Conservation (phyloP, 2,797 vertebrate species). For the Sphenodon punctatus region DNA sequence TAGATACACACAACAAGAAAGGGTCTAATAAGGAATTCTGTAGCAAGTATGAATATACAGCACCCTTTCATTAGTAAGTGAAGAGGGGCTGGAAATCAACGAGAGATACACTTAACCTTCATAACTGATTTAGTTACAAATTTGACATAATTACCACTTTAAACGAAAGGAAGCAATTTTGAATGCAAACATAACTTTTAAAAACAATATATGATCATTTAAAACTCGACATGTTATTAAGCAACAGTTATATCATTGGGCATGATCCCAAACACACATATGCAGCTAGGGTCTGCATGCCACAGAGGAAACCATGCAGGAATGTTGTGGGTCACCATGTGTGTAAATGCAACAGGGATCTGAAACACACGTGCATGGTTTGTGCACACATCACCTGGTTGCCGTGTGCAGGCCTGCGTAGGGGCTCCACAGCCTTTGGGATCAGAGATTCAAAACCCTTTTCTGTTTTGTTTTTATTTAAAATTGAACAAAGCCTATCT, state of each 20-base stretch:
- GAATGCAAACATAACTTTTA: not conserved
- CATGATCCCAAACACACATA: no score
- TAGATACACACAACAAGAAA: not conserved
- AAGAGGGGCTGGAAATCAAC: constrained; percentile 52
- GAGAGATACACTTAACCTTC: constrained; percentile 58
- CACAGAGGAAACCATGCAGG: no score
- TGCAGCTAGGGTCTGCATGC: no score
- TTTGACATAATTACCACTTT: constrained; percentile 33
- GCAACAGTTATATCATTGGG: constrained; percentile 1
- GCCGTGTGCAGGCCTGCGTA: no score
- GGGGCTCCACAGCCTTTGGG: no score
- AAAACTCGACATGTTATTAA: not conserved
- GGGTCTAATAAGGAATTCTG: no score
- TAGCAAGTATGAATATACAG: no score
- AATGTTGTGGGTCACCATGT: no score
- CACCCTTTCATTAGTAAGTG: not conserved
- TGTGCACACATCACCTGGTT: no score
- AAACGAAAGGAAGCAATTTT: constrained; percentile 28
- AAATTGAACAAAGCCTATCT: not conserved
- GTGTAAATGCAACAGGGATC: no score
- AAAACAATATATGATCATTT: not conserved
- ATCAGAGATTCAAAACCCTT: not conserved
- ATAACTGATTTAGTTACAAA: constrained; percentile 46
- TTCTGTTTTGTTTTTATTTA: not conserved
- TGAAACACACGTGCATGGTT: no score